Percentiles rank a stretch among this genome's conserved stretches.
Conservation (phyloP, 2,888 invertebrate species). For the Phortica okadai region DNA sequence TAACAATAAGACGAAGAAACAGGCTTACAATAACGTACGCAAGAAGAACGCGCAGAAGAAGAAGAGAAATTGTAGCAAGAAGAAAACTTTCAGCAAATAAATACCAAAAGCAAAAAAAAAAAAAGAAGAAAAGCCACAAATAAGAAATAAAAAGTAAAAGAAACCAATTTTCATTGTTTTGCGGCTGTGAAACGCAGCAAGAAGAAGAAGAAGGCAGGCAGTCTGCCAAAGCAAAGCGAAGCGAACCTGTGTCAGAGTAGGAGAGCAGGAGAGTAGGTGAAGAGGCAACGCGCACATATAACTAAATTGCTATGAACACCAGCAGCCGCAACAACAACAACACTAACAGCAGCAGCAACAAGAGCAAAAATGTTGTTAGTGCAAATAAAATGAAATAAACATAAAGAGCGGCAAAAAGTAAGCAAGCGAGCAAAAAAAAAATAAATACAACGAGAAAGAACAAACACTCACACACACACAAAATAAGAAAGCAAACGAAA, state of each 20-base stretch:
- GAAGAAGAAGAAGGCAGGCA: constrained; percentile 35
- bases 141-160: constrained; percentile 51
- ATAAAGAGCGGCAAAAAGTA: constrained; percentile 23
- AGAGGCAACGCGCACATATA: constrained; percentile 58
- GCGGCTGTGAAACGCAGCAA: constrained; percentile 47
- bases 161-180: constrained; percentile 71
- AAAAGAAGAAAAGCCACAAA: constrained; percentile 1
- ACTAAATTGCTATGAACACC: constrained; percentile 56
- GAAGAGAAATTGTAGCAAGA: not conserved
- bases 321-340: constrained; percentile 20
- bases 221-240: constrained; percentile 39
- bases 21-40: not conserved
- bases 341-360: not conserved
- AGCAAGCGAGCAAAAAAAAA: not conserved
- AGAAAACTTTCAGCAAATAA: constrained; percentile 12
- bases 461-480: constrained; percentile 14
- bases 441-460: not conserved
- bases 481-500: constrained; percentile 7
- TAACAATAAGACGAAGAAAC: constrained; percentile 42
- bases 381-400: constrained; percentile 33
- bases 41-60: not conserved
- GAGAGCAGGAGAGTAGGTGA: not conserved
- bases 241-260: not conserved
- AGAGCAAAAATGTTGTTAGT: constrained; percentile 13
- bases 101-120: constrained; percentile 12